Evolutionary conservation across 2,113 vertebrate species (phyloP).

Genomic region (Dicaeum eximium): DNA sequence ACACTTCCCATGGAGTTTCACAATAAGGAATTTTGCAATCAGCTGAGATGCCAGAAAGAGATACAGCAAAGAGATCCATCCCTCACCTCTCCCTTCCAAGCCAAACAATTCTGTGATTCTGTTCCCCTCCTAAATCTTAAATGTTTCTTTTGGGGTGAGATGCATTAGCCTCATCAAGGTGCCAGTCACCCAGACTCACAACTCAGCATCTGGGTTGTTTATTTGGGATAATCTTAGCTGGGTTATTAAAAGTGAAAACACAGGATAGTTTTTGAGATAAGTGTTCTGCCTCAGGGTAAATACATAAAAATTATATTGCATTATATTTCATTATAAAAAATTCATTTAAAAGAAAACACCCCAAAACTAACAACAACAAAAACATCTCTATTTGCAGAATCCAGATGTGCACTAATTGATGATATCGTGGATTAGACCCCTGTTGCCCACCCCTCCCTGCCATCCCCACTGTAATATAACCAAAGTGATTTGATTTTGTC

Average conservation of each 20-base stretch:
- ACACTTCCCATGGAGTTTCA: neutral
- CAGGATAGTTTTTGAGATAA: neutral
- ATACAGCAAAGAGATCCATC: neutral
- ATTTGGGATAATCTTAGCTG: neutral
- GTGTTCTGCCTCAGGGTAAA: neutral
- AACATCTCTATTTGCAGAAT: neutral
- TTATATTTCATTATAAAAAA: neutral
- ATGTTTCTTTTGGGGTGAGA: neutral
- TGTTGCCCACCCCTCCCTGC: neutral
- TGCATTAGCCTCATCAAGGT: neutral
- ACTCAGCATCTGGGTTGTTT: neutral
- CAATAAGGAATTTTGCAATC: neutral
- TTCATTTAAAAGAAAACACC: fast-evolving
- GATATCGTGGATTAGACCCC: neutral
- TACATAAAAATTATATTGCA: neutral
- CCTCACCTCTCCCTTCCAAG: neutral
- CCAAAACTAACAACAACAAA: neutral
- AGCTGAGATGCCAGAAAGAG: neutral
- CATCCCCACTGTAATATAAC: no score
- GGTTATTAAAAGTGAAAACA: neutral
- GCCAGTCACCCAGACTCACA: neutral
- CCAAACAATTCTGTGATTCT: neutral
- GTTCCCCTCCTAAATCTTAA: fast-evolving
- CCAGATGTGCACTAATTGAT: neutral
- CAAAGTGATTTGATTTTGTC: neutral